These are phyloP conservation scores for Steinernema hermaphroditum DNA, from an alignment of 2,888 invertebrate genomes.

Conservation along the genomic window DNA sequence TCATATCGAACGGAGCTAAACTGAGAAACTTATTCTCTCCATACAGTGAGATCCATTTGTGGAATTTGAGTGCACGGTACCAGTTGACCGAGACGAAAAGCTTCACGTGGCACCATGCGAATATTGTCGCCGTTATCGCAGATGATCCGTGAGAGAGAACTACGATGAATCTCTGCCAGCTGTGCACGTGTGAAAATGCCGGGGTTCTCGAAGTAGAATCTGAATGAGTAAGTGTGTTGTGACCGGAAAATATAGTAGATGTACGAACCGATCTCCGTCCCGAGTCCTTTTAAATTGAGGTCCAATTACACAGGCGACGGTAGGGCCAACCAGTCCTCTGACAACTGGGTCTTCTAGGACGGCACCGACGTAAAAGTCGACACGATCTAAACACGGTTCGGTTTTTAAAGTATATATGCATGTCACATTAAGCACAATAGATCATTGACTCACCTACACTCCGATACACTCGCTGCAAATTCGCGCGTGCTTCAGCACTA, in stretches of 20 bases:
- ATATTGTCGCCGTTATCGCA: slow-evolving; percentile 85
- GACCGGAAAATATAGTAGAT: too few relatives aligned
- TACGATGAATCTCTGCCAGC: slow-evolving; percentile 80
- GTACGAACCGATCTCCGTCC: slow-evolving; percentile 69
- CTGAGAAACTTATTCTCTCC: slow-evolving; percentile 53
- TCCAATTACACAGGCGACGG: slow-evolving; percentile 69
- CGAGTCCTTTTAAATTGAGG: slow-evolving; percentile 70
- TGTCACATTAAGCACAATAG: too few relatives aligned
- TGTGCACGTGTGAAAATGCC: slow-evolving; percentile 71
- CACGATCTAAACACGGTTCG: slow-evolving; percentile 66
- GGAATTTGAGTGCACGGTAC: slow-evolving; percentile 59
- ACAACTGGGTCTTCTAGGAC: slow-evolving; percentile 69
- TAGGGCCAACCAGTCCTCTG: slow-evolving; percentile 70
- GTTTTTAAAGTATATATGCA: not conserved
- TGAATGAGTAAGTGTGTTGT: too few relatives aligned
- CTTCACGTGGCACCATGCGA: slow-evolving; percentile 59
- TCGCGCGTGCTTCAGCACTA: slow-evolving; percentile 52
- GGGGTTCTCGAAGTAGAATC: slow-evolving; percentile 70
- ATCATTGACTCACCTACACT: slow-evolving; percentile 43
- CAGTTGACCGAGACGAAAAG: slow-evolving; percentile 60
- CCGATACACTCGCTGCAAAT: slow-evolving; percentile 56
- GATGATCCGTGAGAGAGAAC: slow-evolving; percentile 80
- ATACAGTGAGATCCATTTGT: slow-evolving; percentile 58
- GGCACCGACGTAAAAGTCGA: slow-evolving; percentile 70
- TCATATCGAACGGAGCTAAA: not conserved